Conservation (phyloP, 2,797 vertebrate genomes). For the Pantherophis vulpinus region DNA sequence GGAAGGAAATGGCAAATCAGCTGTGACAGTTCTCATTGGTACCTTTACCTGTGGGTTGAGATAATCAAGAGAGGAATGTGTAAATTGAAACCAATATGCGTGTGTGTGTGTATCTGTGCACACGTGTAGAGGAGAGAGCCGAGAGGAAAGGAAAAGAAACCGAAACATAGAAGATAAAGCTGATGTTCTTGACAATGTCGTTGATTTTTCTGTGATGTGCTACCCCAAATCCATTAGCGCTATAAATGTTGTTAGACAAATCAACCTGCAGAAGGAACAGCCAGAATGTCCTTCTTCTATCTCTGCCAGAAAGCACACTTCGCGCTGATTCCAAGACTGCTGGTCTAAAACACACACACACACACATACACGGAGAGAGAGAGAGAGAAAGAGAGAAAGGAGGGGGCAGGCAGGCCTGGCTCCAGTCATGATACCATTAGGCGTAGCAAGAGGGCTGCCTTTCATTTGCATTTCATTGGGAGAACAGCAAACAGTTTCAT, state of each 20-base stretch:
- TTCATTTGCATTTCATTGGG: not conserved
- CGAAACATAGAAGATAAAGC: not conserved
- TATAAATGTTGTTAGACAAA: not conserved
- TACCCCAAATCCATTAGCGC: not conserved
- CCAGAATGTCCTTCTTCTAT: not conserved
- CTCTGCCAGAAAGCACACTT: not conserved
- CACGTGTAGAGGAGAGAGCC: not conserved
- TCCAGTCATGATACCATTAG: not conserved
- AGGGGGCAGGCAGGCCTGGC: not conserved
- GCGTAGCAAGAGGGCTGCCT: not conserved
- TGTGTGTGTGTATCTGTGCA: not conserved
- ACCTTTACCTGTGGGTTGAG: not conserved
- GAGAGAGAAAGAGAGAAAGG: too few species aligned
- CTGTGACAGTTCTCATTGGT: not conserved
- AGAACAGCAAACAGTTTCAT: not conserved
- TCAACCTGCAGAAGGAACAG: not conserved
- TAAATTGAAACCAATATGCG: not conserved
- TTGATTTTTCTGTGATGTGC: not conserved
- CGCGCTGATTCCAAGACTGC: not conserved
- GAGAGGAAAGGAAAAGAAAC: not conserved
- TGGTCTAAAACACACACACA: not conserved
- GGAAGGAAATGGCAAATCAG: not conserved
- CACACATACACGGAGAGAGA: too few species aligned
- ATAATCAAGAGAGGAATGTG: not conserved
- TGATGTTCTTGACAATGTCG: rapidly evolving